Evolutionary conservation across 2,888 invertebrate species (phyloP).

Genomic region (Diarsia dahlii): DNA sequence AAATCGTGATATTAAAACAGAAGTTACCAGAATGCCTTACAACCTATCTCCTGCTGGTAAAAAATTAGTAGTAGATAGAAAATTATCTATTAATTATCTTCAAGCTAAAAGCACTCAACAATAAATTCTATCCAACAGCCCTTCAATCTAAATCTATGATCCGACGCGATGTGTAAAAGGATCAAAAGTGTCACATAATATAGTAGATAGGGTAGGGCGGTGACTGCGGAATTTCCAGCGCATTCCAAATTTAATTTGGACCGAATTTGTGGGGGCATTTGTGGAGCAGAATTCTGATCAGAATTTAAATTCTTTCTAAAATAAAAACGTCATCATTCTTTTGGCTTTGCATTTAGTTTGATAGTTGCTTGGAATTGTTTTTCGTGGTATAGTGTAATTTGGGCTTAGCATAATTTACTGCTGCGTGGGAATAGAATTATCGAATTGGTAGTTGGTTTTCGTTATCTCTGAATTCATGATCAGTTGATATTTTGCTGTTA

Average conservation of each 20-base stretch:
- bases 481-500: background rate
- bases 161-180: slow-evolving; percentile 43
- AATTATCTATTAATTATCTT: too few relatives aligned
- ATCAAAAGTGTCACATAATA: slow-evolving; percentile 62
- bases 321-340: slow-evolving; percentile 54
- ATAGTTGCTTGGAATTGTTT: slow-evolving; percentile 5
- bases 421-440: background rate
- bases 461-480: background rate
- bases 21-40: background rate
- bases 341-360: slow-evolving; percentile 35
- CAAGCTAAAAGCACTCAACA: background rate
- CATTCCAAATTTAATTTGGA: slow-evolving; percentile 67
- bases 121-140: slow-evolving; percentile 26
- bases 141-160: slow-evolving; percentile 60
- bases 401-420: background rate
- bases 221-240: slow-evolving; percentile 53
- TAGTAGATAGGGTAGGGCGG: slow-evolving; percentile 45
- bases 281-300: slow-evolving; percentile 61
- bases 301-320: slow-evolving; percentile 55
- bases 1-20: background rate
- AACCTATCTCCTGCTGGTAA: background rate
- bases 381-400: background rate
- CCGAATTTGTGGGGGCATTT: slow-evolving; percentile 62
- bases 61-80: background rate
- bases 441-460: slow-evolving; percentile 6